Conservation (phyloP, 2,888 invertebrate genomes). For the Lepas anatifera region DNA sequence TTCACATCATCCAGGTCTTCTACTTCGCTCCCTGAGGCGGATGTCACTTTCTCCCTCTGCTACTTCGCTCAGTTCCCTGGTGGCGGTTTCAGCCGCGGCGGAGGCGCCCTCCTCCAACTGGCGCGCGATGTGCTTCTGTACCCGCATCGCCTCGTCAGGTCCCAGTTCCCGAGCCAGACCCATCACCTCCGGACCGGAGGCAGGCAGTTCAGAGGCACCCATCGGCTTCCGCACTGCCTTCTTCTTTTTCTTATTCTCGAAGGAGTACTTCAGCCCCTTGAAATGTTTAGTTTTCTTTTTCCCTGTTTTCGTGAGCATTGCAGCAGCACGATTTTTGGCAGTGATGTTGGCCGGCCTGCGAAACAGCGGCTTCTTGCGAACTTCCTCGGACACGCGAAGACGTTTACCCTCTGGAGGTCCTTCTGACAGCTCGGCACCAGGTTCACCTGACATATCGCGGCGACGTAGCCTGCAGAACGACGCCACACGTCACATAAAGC, state of each 20-base stretch:
- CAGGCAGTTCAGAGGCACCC: neutral
- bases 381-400: slow-evolving; percentile 54
- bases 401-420: slow-evolving; percentile 95
- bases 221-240: neutral
- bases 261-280: slow-evolving; percentile 25
- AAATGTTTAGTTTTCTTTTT: slow-evolving; percentile 25
- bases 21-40: slow-evolving; percentile 5
- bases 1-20: slow-evolving; percentile 15
- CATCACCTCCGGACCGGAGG: too few relatives aligned
- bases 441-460: slow-evolving; percentile 63
- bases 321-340: slow-evolving; percentile 31
- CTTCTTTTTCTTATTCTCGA: slow-evolving; percentile 22
- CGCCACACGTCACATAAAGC: slow-evolving; percentile 80
- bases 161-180: neutral
- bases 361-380: slow-evolving; percentile 62
- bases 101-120: neutral
- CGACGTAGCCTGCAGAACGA: slow-evolving; percentile 74
- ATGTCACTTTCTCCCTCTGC: too few relatives aligned
- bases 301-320: slow-evolving; percentile 26
- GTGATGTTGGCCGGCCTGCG: slow-evolving; percentile 34
- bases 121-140: neutral
- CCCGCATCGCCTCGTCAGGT: neutral
- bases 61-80: too few relatives aligned
- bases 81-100: too few relatives aligned
- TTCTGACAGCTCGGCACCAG: slow-evolving; percentile 73